Conservation (phyloP, 2,888 invertebrate species). For the Oegoconia quadripuncta region DNA sequence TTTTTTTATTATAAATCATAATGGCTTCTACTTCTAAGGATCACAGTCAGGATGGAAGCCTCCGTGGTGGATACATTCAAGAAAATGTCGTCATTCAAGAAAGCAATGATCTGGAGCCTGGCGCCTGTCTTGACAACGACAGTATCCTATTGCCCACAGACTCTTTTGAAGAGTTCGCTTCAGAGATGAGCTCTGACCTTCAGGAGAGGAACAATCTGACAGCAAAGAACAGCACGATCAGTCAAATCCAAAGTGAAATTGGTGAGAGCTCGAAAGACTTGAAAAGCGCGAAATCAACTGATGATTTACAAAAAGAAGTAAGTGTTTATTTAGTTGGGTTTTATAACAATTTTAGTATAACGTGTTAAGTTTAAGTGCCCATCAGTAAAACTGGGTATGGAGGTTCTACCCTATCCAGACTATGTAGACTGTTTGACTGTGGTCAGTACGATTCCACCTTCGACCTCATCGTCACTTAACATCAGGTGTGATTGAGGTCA, state of each 20-base stretch:
- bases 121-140: slow-evolving; percentile 75
- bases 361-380: too few species aligned
- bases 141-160: slow-evolving; percentile 85
- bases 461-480: too few species aligned
- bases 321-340: slow-evolving; percentile 28
- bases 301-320: slow-evolving; percentile 64
- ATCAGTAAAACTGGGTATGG: too few species aligned
- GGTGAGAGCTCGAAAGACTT: slow-evolving; percentile 53
- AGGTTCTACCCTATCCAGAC: too few species aligned
- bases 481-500: too few species aligned
- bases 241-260: slow-evolving; percentile 78
- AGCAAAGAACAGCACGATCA: slow-evolving; percentile 77
- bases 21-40: slow-evolving; percentile 70
- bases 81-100: slow-evolving; percentile 30
- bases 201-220: slow-evolving; percentile 76
- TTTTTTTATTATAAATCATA: too few species aligned
- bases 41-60: too few species aligned
- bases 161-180: slow-evolving; percentile 84
- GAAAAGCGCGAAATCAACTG: slow-evolving; percentile 54
- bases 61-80: too few species aligned
- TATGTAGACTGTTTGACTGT: too few species aligned
- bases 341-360: slow-evolving; percentile 2
- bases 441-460: too few species aligned
- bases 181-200: slow-evolving; percentile 82
- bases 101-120: slow-evolving; percentile 58